Conservation (phyloP, 2,797 vertebrate species). For the Neoniphon sammara region DNA sequence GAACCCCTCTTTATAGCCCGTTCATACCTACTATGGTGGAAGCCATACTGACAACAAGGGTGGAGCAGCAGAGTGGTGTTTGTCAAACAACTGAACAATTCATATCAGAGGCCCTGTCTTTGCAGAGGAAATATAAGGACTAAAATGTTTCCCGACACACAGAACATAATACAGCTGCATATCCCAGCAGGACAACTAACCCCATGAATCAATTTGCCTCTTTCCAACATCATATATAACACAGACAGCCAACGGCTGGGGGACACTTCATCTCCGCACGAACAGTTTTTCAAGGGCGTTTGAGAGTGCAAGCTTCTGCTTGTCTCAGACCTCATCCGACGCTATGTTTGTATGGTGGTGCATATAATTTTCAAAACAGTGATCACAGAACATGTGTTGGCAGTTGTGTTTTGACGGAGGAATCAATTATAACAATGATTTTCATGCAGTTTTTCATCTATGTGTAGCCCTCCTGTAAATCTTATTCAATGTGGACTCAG, state of each 20-base stretch:
- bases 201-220: conserved; percentile 76
- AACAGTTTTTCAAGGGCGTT: conserved; percentile 67
- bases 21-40: conserved; percentile 36
- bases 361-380: conserved; percentile 61
- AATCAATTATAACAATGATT: conserved; percentile 50
- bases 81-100: conserved; percentile 54
- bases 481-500: conserved; percentile 24
- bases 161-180: conserved; percentile 70
- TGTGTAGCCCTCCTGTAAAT: conserved; percentile 24
- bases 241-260: conserved; percentile 73
- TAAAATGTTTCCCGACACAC: conserved; percentile 72
- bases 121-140: conserved; percentile 68
- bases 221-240: conserved; percentile 78
- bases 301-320: conserved; percentile 67
- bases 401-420: conserved; percentile 33
- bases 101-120: conserved; percentile 54
- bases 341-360: conserved; percentile 42
- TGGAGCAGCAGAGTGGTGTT: conserved; percentile 29
- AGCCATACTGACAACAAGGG: conserved; percentile 32
- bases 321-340: conserved; percentile 59
- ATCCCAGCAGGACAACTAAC: conserved; percentile 77
- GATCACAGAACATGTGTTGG: conserved; percentile 49
- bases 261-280: conserved; percentile 73
- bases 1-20: conserved; percentile 38
- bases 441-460: conserved; percentile 36